phyloP scores from a whole-genome alignment of 2,113 vertebrate species.

The Tychaedon coryphoeus region DNA sequence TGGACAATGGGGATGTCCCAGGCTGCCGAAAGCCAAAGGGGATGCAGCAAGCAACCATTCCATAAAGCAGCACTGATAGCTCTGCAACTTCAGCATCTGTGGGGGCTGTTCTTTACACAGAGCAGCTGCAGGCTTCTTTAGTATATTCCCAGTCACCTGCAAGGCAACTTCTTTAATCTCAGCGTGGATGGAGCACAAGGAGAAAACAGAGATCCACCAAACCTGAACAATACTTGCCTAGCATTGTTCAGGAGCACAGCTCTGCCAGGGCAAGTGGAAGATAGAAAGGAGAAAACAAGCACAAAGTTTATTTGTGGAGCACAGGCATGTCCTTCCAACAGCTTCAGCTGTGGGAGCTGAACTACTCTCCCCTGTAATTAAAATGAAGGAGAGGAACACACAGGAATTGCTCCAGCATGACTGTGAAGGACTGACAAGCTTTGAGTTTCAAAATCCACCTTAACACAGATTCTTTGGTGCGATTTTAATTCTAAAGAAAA shows the following conservation, averaged over 20 bases:
- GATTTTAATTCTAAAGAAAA: not conserved
- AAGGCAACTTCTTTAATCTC: not conserved
- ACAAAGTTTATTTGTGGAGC: not conserved
- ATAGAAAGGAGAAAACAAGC: not conserved
- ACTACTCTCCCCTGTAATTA: not conserved
- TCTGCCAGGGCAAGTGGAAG: not conserved
- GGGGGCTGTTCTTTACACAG: not conserved
- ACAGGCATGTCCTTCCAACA: not conserved
- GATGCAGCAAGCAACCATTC: not conserved
- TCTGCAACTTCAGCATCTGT: not conserved
- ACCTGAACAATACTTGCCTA: not conserved
- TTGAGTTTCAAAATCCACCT: not conserved
- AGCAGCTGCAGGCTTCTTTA: not conserved
- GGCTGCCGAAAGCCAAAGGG: not conserved
- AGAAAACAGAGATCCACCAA: not conserved
- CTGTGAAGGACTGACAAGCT: not conserved
- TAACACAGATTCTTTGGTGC: not conserved
- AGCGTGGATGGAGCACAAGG: not conserved
- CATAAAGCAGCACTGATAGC: fast-evolving
- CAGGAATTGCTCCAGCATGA: not conserved
- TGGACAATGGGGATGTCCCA: not conserved
- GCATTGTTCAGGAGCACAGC: not conserved
- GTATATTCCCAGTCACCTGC: not conserved
- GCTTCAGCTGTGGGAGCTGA: not conserved
- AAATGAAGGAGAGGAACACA: not conserved